A percentile compares a stretch with the other conserved stretches of the same genome.
Evolutionary conservation across 2,797 vertebrate species (phyloP).

Genomic region (Podargus strigoides): DNA sequence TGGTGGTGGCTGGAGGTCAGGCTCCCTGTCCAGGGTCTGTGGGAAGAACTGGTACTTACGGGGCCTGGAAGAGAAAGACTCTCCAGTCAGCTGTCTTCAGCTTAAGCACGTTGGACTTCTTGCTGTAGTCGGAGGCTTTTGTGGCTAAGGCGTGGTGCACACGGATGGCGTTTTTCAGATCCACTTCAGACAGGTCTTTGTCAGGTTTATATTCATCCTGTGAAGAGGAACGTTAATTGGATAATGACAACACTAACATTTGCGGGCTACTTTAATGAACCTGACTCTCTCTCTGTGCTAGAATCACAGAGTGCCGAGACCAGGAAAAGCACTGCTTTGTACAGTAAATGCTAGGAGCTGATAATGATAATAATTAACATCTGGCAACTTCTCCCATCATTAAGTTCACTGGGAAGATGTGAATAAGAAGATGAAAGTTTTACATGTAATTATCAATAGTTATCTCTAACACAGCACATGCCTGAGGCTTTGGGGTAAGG

Average conservation of each 20-base stretch:
- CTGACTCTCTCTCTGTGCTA: neutral
- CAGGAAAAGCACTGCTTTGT: conserved; percentile 25
- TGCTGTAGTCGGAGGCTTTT: conserved; percentile 93
- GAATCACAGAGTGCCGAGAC: conserved; percentile 38
- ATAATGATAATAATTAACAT: conserved; percentile 65
- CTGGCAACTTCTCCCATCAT: conserved; percentile 48
- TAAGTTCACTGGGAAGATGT: conserved; percentile 36
- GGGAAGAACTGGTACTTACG: conserved; percentile 76
- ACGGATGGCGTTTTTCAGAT: conserved; percentile 92
- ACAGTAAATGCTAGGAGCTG: conserved; percentile 10
- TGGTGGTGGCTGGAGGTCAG: neutral
- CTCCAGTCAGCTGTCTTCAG: conserved; percentile 98
- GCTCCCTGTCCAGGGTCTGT: neutral
- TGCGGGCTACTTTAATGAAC: conserved; percentile 26
- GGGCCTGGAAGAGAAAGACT: conserved; percentile 93
- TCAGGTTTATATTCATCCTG: conserved; percentile 97
- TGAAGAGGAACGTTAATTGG: conserved; percentile 19
- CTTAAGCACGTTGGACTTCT: conserved; percentile 91
- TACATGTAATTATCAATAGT: conserved; percentile 14
- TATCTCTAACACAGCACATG: neutral
- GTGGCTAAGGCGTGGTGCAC: conserved; percentile 94
- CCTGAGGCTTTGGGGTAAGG: neutral
- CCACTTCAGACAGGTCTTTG: conserved; percentile 91
- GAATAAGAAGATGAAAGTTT: conserved; percentile 53
- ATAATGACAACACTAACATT: conserved; percentile 38